Conservation (phyloP, 2,797 vertebrate species). For the Tiaroga cobitis region DNA sequence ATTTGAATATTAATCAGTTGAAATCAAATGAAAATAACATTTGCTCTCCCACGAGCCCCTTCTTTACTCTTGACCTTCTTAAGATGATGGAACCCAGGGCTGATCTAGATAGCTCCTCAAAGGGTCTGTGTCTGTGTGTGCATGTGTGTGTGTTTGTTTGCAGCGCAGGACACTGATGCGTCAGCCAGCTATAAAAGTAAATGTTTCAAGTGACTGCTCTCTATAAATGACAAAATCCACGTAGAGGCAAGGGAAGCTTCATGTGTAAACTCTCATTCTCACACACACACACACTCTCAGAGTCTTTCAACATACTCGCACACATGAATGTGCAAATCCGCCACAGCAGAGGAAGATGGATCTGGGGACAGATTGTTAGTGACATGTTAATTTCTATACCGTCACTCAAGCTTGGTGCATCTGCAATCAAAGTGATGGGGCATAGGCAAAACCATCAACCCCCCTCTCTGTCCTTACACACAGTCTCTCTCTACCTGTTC, state of each 20-base stretch:
- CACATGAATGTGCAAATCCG: constrained; percentile 51
- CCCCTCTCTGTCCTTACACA: constrained; percentile 46
- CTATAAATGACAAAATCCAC: constrained; percentile 70
- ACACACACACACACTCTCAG: constrained; percentile 22
- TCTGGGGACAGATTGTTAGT: constrained; percentile 82
- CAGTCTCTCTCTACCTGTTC: constrained; percentile 13
- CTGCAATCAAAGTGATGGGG: constrained; percentile 75
- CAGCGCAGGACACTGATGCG: constrained; percentile 63
- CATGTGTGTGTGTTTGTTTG: constrained; percentile 4
- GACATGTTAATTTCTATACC: constrained; percentile 85
- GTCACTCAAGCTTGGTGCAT: constrained; percentile 78
- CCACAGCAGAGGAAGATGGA: constrained; percentile 76
- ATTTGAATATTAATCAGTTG: constrained; percentile 64
- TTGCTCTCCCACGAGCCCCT: constrained; percentile 60
- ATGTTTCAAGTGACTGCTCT: constrained; percentile 74
- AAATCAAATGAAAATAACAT: constrained; percentile 54
- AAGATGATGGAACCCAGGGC: constrained; percentile 40
- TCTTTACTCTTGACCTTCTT: constrained; percentile 54
- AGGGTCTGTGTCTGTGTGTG: constrained; percentile 8
- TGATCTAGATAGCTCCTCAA: constrained; percentile 20
- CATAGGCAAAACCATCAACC: constrained; percentile 63
- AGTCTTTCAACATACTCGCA: constrained; percentile 47
- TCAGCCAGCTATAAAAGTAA: constrained; percentile 69
- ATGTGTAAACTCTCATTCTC: constrained; percentile 48
- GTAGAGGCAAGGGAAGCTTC: constrained; percentile 52